A percentile compares a stretch with the other conserved stretches of the same genome.
These are phyloP conservation scores for Tetheella fluctuosa DNA, from an alignment of 2,888 invertebrate genomes.

Conservation along the genomic window DNA sequence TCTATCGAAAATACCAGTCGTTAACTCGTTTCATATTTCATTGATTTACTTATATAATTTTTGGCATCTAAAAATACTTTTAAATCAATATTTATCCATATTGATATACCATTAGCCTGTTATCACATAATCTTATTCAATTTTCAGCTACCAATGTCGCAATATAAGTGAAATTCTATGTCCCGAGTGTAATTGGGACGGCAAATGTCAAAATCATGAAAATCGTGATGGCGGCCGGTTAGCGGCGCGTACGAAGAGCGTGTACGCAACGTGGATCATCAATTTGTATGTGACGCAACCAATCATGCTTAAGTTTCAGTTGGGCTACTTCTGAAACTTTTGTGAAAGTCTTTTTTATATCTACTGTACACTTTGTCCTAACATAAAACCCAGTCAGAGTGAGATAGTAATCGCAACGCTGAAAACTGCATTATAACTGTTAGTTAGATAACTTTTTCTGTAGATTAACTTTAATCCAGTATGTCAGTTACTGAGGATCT, in stretches of 20 bases:
- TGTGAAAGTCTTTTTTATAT: no score
- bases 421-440: no score
- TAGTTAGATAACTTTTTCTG: no score
- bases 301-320: conserved; percentile 40
- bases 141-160: conserved; percentile 4
- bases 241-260: conserved; percentile 29
- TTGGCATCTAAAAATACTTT: background rate
- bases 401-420: no score
- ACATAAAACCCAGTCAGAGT: no score
- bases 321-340: conserved; percentile 20
- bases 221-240: conserved; percentile 43
- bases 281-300: conserved; percentile 46
- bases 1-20: no score
- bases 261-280: conserved; percentile 38
- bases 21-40: background rate
- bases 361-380: no score
- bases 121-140: background rate
- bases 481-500: no score
- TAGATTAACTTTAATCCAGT: no score
- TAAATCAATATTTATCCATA: background rate
- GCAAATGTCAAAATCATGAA: conserved; percentile 47
- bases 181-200: background rate
- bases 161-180: conserved; percentile 8
- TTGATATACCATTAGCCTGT: background rate
- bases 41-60: background rate